Evolutionary conservation across 2,888 invertebrate species (phyloP).

Genomic region (Acrocera orbiculus): DNA sequence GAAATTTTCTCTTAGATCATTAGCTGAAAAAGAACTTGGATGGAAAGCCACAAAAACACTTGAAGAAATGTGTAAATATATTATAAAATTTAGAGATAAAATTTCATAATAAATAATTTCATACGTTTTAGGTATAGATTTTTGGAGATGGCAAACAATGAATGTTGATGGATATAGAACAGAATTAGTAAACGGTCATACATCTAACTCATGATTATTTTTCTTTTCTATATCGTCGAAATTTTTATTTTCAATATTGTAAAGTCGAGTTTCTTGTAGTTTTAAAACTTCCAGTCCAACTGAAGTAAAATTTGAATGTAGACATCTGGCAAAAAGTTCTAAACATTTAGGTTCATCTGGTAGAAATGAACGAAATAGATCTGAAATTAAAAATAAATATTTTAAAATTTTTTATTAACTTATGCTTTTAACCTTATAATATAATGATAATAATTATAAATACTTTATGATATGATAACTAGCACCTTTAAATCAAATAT

Average conservation of each 20-base stretch:
- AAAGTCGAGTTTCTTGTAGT: conserved; percentile 44
- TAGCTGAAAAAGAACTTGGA: conserved; percentile 58
- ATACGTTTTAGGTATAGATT: conserved; percentile 47
- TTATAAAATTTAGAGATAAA: not conserved
- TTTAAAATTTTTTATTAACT: too few species aligned
- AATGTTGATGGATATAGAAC: conserved; percentile 57
- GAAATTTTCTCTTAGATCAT: conserved; percentile 18
- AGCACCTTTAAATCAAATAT: too few species aligned
- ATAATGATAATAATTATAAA: too few species aligned
- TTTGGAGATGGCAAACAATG: conserved; percentile 80
- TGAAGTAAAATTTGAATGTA: conserved; percentile 69
- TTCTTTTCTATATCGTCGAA: too few species aligned
- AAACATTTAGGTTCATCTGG: conserved; percentile 43
- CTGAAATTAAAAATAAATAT: conserved; percentile 34
- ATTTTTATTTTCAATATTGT: too few species aligned
- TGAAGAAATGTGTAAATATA: conserved; percentile 53
- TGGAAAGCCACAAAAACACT: conserved; percentile 66
- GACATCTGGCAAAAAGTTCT: conserved; percentile 84
- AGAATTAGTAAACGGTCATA: conserved; percentile 9
- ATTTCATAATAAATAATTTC: not conserved
- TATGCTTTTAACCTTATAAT: too few species aligned
- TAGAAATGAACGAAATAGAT: conserved; percentile 42
- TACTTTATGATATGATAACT: too few species aligned
- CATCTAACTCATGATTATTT: too few species aligned
- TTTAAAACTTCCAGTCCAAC: conserved; percentile 75